phyloP scores from a whole-genome alignment of 92 coral and sea anemone species.

The Zoanthus gigantus region DNA sequence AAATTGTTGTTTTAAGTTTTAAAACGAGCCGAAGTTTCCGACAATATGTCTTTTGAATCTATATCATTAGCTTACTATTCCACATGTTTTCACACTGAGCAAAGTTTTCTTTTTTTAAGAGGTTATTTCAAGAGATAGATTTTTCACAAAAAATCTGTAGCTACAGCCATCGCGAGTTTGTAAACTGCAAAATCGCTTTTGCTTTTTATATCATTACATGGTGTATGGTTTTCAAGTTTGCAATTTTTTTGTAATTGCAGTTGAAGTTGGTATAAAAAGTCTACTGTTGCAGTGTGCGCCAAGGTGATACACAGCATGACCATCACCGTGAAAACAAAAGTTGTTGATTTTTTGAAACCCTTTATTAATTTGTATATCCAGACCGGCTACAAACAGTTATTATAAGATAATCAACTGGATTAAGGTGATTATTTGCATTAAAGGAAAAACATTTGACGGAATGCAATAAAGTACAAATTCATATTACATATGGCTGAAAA shows the following conservation, averaged over 20 bases:
- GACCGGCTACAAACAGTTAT: constrained; percentile 13
- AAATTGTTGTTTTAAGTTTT: constrained; percentile 33
- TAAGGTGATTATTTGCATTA: constrained; percentile 24
- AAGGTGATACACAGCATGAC: background rate
- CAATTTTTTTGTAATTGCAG: background rate
- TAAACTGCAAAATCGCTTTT: background rate
- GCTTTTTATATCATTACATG: background rate
- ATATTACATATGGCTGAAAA: background rate
- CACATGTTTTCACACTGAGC: background rate
- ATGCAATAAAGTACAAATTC: background rate
- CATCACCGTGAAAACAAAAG: constrained; percentile 12
- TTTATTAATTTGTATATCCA: constrained; percentile 13
- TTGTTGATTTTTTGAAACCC: constrained; percentile 8
- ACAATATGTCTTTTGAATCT: constrained; percentile 9
- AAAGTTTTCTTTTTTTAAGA: background rate
- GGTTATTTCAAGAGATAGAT: background rate
- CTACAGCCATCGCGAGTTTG: background rate
- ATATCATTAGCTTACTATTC: background rate
- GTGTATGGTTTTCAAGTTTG: background rate
- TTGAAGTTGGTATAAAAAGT: background rate
- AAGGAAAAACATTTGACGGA: constrained; percentile 8
- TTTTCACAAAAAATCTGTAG: background rate
- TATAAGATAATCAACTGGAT: constrained; percentile 28
- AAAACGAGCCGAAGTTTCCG: constrained; percentile 8
- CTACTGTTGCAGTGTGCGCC: background rate